Base-by-base conservation (phyloP, 2,888 invertebrate genomes). In the Iphiclides podalirius region DNA sequence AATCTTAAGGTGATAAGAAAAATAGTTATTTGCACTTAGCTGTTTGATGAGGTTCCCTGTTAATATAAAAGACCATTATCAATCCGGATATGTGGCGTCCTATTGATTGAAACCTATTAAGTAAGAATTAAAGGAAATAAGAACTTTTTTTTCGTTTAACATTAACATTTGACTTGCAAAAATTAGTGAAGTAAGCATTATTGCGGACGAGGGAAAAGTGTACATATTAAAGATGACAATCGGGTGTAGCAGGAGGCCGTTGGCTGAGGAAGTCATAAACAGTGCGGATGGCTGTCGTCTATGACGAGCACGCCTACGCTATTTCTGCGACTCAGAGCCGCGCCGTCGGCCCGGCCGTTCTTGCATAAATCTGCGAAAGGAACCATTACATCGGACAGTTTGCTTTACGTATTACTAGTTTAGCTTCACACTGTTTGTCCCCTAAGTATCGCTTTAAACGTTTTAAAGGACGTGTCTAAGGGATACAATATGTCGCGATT, bases 211-310 rank as follows among this genome's bases (percentile, higher is more conserved):
- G n/a, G n/a, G n/a, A n/a, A n/a, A n/a, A n/a, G n/a, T n/a, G n/a
- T 15, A 23, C 20, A 33, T 31, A 43, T 41, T 45, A 15, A 48
- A 47, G 50, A 52, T 43, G 46, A 51, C 41, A 54, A 47, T 54
- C 34, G 50, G 1, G 55, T 57, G 57, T 52, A 44, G 38, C 56
- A 57, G 52, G 64, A 80, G 84, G 83, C 79, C 84, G 79, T 82
- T 85, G 85, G 85, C 87, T 82, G 85, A 82, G 87, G 87, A 88
- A 88, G 87, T 88, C 82, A 78, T 88, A 88, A 88, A 84, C 70
- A 70, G 71, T 67, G 68, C 66, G 76, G 79, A 76, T 79, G 79
- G 84, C 83, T 81, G 84, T 86, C 85, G 75, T 79, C 75, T 82
- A 82, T 77, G 75, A 79, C 76, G 75, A 63, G 70, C 74, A 79